Evolutionary conservation across 2,797 vertebrate genomes (phyloP), one percentile per base, ranked within the genome.

Genomic region (Nannoperca australis): DNA sequence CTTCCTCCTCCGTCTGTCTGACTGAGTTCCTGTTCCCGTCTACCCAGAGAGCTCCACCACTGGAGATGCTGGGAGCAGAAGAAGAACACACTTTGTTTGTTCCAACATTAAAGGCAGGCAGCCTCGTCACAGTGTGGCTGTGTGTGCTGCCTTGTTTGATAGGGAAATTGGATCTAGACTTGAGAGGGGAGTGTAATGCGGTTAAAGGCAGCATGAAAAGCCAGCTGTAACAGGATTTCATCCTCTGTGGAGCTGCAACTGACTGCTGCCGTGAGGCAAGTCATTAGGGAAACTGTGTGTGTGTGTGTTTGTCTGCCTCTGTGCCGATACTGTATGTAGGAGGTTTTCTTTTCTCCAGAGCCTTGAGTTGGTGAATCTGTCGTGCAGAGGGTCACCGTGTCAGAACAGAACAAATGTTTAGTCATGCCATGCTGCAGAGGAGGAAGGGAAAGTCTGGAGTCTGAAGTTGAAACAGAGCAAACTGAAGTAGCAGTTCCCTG

Each of bases 161-260:
- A 81, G 85, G 84, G 89, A 93, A 95, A 94, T 92, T 86, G 88
- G 90, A 94, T 94, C 86, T 90, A 22, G 88, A 90, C 87, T 83
- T 93, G 85, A 85, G 87, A 89, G 90, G 75, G 74, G 82, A 87
- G 67, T 34, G 78, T 95, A 95, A 94, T 93, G 85, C 56, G 36
- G 91, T 93, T 95, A 93, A 92, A 93, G 85, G 84, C 82, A 81
- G 91, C 91, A 92, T 90, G 91, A 93, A 94, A 93, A 94, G 91
- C 83, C 84, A 85, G 86, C 83, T 55, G 82, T 93, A 94, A 94
- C 89, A 91, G 85, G 93, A 93, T 94, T 93, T 94, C 81, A 85
- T 84, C 85, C 86, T 89, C 81, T 64, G 77, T 51, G 71, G 79
- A 88, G 81, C 77, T 49, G 75, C 65, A 44, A 70, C 79, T 91